phyloP scores from a whole-genome alignment of 53 echinoderm and acorn worm species.

The Actinopyga echinites region DNA sequence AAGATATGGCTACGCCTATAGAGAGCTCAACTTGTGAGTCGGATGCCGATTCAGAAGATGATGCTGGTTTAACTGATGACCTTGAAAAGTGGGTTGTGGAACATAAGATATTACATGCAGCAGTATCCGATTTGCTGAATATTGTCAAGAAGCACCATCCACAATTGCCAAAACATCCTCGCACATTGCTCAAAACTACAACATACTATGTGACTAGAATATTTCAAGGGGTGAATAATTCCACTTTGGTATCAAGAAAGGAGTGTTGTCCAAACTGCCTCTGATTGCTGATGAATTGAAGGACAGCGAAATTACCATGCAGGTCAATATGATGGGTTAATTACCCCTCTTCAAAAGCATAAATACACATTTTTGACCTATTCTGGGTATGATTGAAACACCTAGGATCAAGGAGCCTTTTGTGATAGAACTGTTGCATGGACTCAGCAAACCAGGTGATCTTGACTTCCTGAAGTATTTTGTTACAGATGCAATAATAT shows the following conservation, averaged over 20 bases:
- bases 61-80: not conserved
- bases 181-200: constrained; percentile 32
- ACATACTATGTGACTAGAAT: not conserved
- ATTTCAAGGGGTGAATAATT: not conserved
- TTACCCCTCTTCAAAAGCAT: not conserved
- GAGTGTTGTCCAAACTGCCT: not conserved
- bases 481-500: constrained; percentile 13
- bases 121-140: constrained; percentile 13
- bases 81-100: not conserved
- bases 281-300: not conserved
- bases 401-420: not conserved
- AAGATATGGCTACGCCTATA: not conserved
- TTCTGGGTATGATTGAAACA: not conserved
- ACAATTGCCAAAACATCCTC: constrained; percentile 44
- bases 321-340: not conserved
- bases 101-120: not conserved
- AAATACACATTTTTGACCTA: not conserved
- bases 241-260: not conserved
- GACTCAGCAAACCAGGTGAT: not conserved
- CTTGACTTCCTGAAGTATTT: constrained; percentile 43
- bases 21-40: not conserved
- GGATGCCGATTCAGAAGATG: not conserved
- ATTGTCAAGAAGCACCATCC: constrained; percentile 35
- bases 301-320: not conserved
- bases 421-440: not conserved